phyloP scores from a whole-genome alignment of 2,797 vertebrate species.

The Pangasius sanitwongsei region DNA sequence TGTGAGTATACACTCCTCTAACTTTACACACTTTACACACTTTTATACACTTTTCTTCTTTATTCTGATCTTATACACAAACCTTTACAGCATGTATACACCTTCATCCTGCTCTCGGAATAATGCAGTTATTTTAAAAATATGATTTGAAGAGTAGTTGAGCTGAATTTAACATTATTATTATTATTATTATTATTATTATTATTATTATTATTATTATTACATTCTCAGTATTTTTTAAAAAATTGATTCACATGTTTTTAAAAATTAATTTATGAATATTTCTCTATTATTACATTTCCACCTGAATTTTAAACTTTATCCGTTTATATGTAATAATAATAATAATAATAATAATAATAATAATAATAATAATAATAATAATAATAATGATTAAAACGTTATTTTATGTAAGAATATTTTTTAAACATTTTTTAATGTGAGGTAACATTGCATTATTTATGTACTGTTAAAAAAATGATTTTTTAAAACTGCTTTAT shows the following conservation, averaged over 20 bases:
- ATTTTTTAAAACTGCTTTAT: not conserved
- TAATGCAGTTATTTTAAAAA: too few species aligned
- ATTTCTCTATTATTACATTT: not conserved
- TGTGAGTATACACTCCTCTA: slow-evolving; percentile 58
- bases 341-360: not conserved
- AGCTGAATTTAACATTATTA: not conserved
- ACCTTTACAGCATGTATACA: not conserved
- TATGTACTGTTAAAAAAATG: too few species aligned
- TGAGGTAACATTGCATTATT: too few species aligned
- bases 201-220: not conserved
- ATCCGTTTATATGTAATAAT: not conserved
- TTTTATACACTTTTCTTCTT: too few species aligned
- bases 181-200: not conserved
- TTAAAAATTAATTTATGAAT: not conserved
- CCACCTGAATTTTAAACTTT: not conserved
- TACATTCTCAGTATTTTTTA: not conserved
- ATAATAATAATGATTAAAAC: not conserved
- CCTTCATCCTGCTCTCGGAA: not conserved
- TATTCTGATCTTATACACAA: not conserved
- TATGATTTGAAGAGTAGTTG: too few species aligned
- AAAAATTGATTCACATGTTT: not conserved
- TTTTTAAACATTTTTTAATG: too few species aligned
- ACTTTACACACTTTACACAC: not conserved
- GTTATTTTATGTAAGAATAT: not conserved
- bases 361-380: not conserved